Conservation (phyloP, 37 sponge, comb jelly and placozoan species). For the Theonella swinhoei region DNA sequence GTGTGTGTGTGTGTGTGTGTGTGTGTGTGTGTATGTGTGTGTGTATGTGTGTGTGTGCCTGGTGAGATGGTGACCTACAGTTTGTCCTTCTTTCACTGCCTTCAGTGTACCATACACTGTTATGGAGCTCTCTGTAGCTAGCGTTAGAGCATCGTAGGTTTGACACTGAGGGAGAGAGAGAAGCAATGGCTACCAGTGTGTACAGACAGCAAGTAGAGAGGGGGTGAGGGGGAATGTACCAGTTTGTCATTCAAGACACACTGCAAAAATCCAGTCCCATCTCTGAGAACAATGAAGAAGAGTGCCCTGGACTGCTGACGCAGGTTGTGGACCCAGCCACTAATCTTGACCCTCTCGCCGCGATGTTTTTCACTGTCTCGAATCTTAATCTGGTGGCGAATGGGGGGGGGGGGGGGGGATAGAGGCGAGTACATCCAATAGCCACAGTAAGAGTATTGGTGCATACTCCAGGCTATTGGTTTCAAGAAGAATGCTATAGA, state of each 20-base stretch:
- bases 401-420: too few species aligned
- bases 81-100: conserved; percentile 82
- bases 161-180: conserved; percentile 53
- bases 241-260: conserved; percentile 85
- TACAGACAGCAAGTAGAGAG: background rate
- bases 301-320: conserved; percentile 88
- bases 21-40: too few species aligned
- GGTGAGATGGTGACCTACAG: conserved; percentile 45
- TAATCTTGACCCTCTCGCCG: conserved; percentile 67
- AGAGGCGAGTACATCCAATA: too few species aligned
- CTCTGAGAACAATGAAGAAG: conserved; percentile 91
- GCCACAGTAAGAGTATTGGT: too few species aligned
- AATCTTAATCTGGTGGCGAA: conserved; percentile 60
- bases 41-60: too few species aligned
- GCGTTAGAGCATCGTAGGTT: conserved; percentile 85
- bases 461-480: too few species aligned
- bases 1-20: too few species aligned
- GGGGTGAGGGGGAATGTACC: conserved; percentile 9
- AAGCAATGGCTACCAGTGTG: background rate
- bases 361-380: conserved; percentile 44
- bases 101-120: conserved; percentile 75
- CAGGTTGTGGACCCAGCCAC: conserved; percentile 92
- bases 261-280: conserved; percentile 96
- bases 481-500: too few species aligned
- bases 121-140: conserved; percentile 86